Evolutionary conservation across 2,113 vertebrate genomes (phyloP), one percentile per base, ranked within the genome.

Genomic region (Excalfactoria chinensis): DNA sequence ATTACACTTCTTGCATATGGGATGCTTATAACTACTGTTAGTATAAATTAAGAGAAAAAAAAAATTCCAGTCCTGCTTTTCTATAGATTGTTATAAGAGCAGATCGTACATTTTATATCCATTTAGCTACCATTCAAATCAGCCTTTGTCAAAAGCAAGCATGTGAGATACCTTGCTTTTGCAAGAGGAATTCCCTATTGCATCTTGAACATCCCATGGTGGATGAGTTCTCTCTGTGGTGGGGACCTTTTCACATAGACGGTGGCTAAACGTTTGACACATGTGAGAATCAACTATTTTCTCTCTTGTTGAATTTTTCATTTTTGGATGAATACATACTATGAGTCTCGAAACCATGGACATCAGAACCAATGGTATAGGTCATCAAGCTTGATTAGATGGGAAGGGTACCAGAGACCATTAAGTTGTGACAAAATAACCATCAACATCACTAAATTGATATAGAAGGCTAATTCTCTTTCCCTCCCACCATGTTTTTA

Each of bases 401-500:
- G 8, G 41, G 15, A 85, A 20, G 7, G 13, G 11, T 56, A 70
- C 63, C 55, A 37, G 19, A 16, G 22, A 59, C 37, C 9, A 8
- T 3, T 58, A 22, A 55, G 17, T 34, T 76, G 22, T 43, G 28
- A 59, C 9, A 68, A 17, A 62, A 51, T 13, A 73, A 30, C 2
- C 3, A 26, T 64, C 48, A 70, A 16, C 51, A 17, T 59, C 34
- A 46, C 55, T 75, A 78, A 84, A 63, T 67, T 64, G 25, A 43
- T 88, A 41, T 74, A 19, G 53, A 84, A 80, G 17, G 15, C 3
- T 30, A 85, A 34, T 70, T 23, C 19, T 85, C 67, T 94, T 92
- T 83, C 89, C 64, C 43, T 92, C 67, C 40, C 60, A 67, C 78
- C 94, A 94, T 58, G 14, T 83, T 94, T 96, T 96, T 92, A 68